Evolutionary conservation across 2,888 invertebrate species (phyloP), one percentile per base, ranked within the genome.

Genomic region (Coronaproctus castanopsis): DNA sequence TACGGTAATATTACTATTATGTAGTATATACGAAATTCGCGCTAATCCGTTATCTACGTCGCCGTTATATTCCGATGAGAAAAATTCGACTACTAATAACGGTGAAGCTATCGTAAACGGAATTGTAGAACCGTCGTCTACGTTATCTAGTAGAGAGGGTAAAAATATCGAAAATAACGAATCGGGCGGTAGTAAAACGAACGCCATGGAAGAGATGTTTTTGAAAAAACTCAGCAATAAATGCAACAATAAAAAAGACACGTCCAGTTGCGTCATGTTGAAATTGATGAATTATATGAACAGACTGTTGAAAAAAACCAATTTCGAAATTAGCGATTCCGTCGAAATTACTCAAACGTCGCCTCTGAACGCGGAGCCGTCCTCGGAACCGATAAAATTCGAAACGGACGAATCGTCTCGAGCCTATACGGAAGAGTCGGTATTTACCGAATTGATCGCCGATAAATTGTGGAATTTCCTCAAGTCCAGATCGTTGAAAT

Each of bases 261-360:
- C 85, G 54, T 83, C 85, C 49, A 83, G 87, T 8, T 88, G 88
- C 70, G 82, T 86, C 69, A 87, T 87, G 77, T 75, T 86, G 21
- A 88, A 87, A 71, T 71, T 87, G 66, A 82, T 87, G 50, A 82
- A 84, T 20, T 87, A 87, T 70, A 85, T 87, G 73, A 87, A 88
- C 73, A 77, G 82, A 63, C 78, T 87, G 72, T 75, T 87, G 68
- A 82, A 87, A 70, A 87, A 87, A 65, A 82, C 86, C 0, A 80
- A 83, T 57, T 79, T 88, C 67, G 85, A 86, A 67, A 73, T 88
- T 54, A 82, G 82, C 54, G 83, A 83, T 59, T 84, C 85, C 67
- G 74, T 87, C 61, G 82, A 85, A 74, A 82, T 88, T 65, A 81
- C 82, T 18, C 81, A 84, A 70, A 10, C 21, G 24, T 20, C 52